Evolutionary conservation across 2,113 vertebrate genomes (phyloP).

Genomic region (Campylomormyrus numenius): DNA sequence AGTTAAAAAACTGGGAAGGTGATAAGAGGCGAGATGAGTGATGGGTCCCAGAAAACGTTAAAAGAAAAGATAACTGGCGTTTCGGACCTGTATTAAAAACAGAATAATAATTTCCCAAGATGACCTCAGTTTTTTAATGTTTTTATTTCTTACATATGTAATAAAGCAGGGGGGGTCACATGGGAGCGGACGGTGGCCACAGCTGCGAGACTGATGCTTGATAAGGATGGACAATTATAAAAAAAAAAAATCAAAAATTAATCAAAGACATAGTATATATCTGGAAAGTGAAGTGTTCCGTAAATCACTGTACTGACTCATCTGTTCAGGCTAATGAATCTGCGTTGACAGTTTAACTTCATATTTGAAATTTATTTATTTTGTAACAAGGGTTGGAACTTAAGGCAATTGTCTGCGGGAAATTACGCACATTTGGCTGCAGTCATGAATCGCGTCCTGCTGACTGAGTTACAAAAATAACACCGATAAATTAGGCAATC

Average conservation of each 20-base stretch:
- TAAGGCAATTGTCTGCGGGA: conserved; percentile 63
- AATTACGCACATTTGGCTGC: conserved; percentile 48
- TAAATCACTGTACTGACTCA: conserved; percentile 67
- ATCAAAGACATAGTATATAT: conserved; percentile 60
- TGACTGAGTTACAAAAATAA: neutral
- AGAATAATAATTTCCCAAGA: conserved; percentile 44
- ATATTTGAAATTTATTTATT: conserved; percentile 73
- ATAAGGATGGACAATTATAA: conserved; percentile 32
- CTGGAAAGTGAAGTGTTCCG: conserved; percentile 54
- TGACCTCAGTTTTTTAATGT: conserved; percentile 40
- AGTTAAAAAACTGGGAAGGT: conserved; percentile 36
- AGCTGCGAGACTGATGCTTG: conserved; percentile 50
- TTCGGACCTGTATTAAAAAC: conserved; percentile 50
- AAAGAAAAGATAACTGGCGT: conserved; percentile 49
- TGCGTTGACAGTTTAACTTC: conserved; percentile 69
- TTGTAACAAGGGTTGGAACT: conserved; percentile 67
- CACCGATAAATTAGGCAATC: neutral
- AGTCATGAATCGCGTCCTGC: neutral
- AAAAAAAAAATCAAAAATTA: conserved; percentile 41
- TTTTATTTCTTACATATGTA: conserved; percentile 50
- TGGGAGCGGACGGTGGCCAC: conserved; percentile 55
- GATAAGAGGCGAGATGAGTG: conserved; percentile 47
- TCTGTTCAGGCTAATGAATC: conserved; percentile 71
- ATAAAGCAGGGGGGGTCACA: conserved; percentile 49
- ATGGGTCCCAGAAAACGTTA: conserved; percentile 41